Evolutionary conservation across 2,113 vertebrate species (phyloP), one percentile per base, ranked within the genome.

Genomic region (Phalacrocorax pelagicus): DNA sequence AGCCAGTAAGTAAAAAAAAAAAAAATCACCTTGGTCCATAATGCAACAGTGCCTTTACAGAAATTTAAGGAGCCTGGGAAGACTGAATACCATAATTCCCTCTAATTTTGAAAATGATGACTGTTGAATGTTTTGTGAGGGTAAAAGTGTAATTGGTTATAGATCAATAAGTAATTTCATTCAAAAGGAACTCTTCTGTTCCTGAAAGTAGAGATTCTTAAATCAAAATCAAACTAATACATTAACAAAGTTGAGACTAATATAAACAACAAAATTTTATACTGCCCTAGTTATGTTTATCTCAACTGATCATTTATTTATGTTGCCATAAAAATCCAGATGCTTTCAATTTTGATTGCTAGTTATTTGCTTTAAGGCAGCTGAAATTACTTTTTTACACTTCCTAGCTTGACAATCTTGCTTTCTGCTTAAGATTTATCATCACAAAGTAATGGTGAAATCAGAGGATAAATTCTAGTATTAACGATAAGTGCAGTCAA

Each of bases 91-190:
- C 2, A 8, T 73, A 93, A 92, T 80, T 88, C 57, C 47, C 26
- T 86, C 63, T 94, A 97, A 98, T 96, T 97, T 94, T 94, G 71
- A 94, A 84, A 97, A 89, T 88, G 18, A 98, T 97, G 67, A 88
- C 46, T 90, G 46, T 36, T 96, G 77, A 96, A 94, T 18, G 52
- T 88, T 95, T 98, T 97, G 91, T 81, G 74, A 92, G 88, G 87
- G 74, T 95, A 95, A 97, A 97, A 96, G 92, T 95, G 34, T 97
- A 98, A 97, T 83, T 97, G 92, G 86, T 92, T 94, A 95, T 84
- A 69, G 96, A 98, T 98, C 97, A 96, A 97, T 97, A 98, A 95
- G 94, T 94, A 97, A 97, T 98, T 97, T 97, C 69, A 96, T 94
- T 92, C 75, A 75, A 84, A 85, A 97, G 73, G 47, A 95, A 96